Evolutionary conservation across 2,888 invertebrate genomes (phyloP).

Genomic region (Gandaritis pyraliata): DNA sequence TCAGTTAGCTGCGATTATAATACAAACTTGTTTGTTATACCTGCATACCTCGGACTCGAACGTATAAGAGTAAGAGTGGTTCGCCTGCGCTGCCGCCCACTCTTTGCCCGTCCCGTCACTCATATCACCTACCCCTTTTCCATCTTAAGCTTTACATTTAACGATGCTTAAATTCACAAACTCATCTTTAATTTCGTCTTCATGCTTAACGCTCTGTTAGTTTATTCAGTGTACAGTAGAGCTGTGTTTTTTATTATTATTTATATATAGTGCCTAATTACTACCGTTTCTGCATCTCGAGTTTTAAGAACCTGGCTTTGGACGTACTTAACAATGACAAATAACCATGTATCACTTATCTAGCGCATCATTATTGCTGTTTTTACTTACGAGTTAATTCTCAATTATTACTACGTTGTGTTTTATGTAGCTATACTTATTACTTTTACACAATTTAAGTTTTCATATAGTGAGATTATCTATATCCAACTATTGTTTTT

Average conservation of each 20-base stretch:
- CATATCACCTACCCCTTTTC: constrained; percentile 61
- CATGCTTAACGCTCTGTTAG: constrained; percentile 71
- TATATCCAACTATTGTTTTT: too few species aligned
- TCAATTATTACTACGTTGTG: too few species aligned
- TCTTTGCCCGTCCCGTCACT: constrained; percentile 63
- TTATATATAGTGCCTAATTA: constrained; percentile 38
- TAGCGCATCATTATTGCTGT: too few species aligned
- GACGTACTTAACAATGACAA: constrained; percentile 34
- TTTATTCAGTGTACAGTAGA: constrained; percentile 71
- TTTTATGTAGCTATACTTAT: too few species aligned
- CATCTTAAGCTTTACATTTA: constrained; percentile 66
- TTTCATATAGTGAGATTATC: too few species aligned
- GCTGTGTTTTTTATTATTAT: constrained; percentile 55
- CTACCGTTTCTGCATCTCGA: constrained; percentile 51
- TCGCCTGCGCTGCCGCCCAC: constrained; percentile 66
- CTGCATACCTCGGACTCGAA: constrained; percentile 19
- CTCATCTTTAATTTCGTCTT: constrained; percentile 62
- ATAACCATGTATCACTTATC: too few species aligned
- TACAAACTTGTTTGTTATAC: constrained; percentile 52
- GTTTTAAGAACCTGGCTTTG: constrained; percentile 54
- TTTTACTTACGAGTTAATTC: too few species aligned
- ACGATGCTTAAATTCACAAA: constrained; percentile 61
- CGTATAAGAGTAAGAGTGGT: constrained; percentile 74
- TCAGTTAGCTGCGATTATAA: not conserved
- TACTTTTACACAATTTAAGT: too few species aligned